phyloP scores from a whole-genome alignment of 2,888 invertebrate species.

The Trichacis sp. region DNA sequence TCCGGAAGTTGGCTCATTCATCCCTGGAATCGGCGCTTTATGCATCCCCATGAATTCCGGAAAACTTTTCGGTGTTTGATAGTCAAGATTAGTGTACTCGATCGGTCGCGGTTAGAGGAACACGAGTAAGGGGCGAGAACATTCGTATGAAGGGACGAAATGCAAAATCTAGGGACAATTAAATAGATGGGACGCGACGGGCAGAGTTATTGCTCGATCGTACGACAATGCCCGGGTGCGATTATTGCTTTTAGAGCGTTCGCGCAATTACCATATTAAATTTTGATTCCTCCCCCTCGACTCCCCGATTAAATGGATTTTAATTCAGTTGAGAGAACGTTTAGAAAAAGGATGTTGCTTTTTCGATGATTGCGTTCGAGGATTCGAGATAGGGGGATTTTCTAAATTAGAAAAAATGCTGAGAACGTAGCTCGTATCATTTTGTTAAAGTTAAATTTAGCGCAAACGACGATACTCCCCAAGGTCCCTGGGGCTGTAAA shows the following conservation, averaged over 20 bases:
- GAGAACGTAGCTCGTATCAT: neutral
- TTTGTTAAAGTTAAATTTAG: neutral
- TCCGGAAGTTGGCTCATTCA: no score
- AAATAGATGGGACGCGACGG: constrained; percentile 43
- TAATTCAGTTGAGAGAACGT: neutral
- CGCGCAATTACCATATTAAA: constrained; percentile 43
- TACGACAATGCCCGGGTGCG: constrained; percentile 32
- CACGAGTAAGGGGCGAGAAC: constrained; percentile 36
- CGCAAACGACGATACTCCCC: neutral
- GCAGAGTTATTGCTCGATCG: constrained; percentile 36
- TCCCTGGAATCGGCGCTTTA: constrained; percentile 13
- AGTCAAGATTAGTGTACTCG: constrained; percentile 41
- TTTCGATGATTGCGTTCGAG: neutral
- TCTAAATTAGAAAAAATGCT: neutral
- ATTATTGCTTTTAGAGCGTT: constrained; percentile 46
- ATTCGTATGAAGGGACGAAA: constrained; percentile 36
- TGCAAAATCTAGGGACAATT: constrained; percentile 45
- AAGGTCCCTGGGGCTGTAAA: constrained; percentile 7
- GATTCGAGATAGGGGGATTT: neutral
- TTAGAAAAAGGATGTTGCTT: neutral
- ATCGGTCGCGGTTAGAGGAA: constrained; percentile 44
- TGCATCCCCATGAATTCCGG: constrained; percentile 32
- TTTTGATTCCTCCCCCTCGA: constrained; percentile 25
- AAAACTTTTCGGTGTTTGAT: constrained; percentile 35
- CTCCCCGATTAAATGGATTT: neutral